Percentiles rank a stretch among this genome's conserved stretches.
phyloP scores from a whole-genome alignment of 2,888 invertebrate species.

The Criorhina ranunculi region DNA sequence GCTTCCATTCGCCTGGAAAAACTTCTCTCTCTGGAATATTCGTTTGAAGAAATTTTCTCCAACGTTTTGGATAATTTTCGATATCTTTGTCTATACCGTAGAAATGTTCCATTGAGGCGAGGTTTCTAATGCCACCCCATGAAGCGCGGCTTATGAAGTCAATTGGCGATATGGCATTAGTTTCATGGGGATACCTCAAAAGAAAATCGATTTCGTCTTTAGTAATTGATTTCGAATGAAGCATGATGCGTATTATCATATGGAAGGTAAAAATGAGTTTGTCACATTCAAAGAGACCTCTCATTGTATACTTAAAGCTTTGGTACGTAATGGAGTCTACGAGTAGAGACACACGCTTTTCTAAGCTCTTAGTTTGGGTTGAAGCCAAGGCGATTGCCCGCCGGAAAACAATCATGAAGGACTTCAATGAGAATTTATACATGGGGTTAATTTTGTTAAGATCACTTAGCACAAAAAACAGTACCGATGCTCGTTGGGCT shows the following conservation, averaged over 20 bases:
- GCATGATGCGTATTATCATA: slow-evolving; percentile 89
- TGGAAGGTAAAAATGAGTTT: slow-evolving; percentile 96
- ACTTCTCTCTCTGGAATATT: slow-evolving; percentile 97
- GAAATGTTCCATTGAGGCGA: slow-evolving; percentile 92
- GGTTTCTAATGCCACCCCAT: slow-evolving; percentile 93
- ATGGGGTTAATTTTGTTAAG: slow-evolving; percentile 96
- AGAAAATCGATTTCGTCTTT: slow-evolving; percentile 94
- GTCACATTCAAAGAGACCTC: slow-evolving; percentile 96
- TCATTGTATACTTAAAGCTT: slow-evolving; percentile 94
- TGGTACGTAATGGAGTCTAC: slow-evolving; percentile 95
- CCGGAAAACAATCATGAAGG: slow-evolving; percentile 96
- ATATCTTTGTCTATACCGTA: slow-evolving; percentile 95
- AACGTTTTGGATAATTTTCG: slow-evolving; percentile 95
- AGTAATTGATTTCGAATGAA: slow-evolving; percentile 85
- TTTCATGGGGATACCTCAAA: slow-evolving; percentile 92
- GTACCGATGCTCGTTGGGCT: slow-evolving; percentile 93
- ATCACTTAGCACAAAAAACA: slow-evolving; percentile 97
- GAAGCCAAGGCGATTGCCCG: slow-evolving; percentile 91
- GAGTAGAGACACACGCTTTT: slow-evolving; percentile 89
- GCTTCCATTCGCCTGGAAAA: slow-evolving; percentile 98
- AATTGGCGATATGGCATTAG: slow-evolving; percentile 90
- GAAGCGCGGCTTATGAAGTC: slow-evolving; percentile 91
- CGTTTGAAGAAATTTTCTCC: slow-evolving; percentile 96
- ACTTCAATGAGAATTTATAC: slow-evolving; percentile 97
- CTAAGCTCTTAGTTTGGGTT: slow-evolving; percentile 87